Evolutionary conservation across 2,113 vertebrate species (phyloP).

Genomic region (Cygnus atratus): DNA sequence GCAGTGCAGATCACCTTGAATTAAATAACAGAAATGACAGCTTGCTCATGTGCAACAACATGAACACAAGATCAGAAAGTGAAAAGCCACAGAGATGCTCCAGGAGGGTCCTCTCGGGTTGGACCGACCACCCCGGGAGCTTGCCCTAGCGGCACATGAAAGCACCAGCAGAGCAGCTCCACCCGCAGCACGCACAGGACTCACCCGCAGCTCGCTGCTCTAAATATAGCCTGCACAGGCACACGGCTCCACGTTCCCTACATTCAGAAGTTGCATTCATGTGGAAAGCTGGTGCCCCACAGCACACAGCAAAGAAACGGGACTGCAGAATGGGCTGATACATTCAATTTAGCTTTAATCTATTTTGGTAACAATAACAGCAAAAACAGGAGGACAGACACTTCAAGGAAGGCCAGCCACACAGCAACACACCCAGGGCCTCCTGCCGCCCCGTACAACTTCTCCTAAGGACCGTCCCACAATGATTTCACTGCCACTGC

Average conservation of each 20-base stretch:
- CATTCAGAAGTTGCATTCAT: neutral
- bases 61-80: neutral
- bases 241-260: neutral
- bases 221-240: fast-evolving
- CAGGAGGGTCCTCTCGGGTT: neutral
- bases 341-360: neutral
- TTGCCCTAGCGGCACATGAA: neutral
- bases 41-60: neutral
- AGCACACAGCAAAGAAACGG: neutral
- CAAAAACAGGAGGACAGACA: neutral
- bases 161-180: fast-evolving
- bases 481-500: fast-evolving
- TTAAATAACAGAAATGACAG: neutral
- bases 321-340: neutral
- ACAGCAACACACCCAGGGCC: fast-evolving
- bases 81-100: fast-evolving
- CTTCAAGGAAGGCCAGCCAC: neutral
- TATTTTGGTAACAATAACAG: neutral
- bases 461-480: neutral
- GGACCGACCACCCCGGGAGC: neutral
- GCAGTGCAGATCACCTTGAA: neutral
- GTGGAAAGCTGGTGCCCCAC: slow-evolving; percentile 7
- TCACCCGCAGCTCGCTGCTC: neutral
- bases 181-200: fast-evolving
- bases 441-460: neutral